Base-by-base conservation (phyloP, 2,888 invertebrate species). In the Amiota communis region DNA sequence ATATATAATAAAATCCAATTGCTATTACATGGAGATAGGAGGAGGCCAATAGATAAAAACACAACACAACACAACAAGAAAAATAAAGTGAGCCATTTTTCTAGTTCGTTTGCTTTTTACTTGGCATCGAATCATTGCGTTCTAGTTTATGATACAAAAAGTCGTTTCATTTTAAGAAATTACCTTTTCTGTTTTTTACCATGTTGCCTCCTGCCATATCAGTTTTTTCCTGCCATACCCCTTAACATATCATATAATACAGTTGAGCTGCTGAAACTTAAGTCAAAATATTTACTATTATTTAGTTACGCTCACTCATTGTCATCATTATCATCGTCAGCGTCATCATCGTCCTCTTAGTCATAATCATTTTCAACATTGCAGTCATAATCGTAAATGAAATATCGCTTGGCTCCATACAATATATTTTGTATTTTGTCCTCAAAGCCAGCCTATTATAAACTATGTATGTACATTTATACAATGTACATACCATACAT, bases 41-140 rank as follows among this genome's bases (percentile, higher is more conserved):
- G 23, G 23, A 23, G 23, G 23, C 23, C 23, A 23, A 23, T 23
- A 23, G 23, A 23, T 23, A 2, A 23, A 23, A 23, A 23, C 3
- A 3, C 3, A 2, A 1, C 23, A 23, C 23, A 23, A 23, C 23
- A 23, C 3, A 3, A 23, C 1, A 1, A 23, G 3, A 23, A 23
- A 23, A 23, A 11, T 15, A 53, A 53, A 53, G 11, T 53, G 15
- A 53, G 53, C 11, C 9, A 53, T 53, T 53, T 53, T 53, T 53
- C 53, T 53, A 53, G 53, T 53, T 53, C 53, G 53, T n/a, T n/a
- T n/a, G n/a, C n/a, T n/a, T n/a, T 53, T 53, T 53, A 12, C 12
- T 53, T 53, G 53, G 11, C 53, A 6, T n/a, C 53, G 11, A 53
- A 53, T 53, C 53, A 53, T 53, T 53, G 53, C n/a, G 12, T 15